These are phyloP conservation scores for Pachyramphus minor DNA, from an alignment of 2,113 vertebrate genomes.

Conservation along the genomic window DNA sequence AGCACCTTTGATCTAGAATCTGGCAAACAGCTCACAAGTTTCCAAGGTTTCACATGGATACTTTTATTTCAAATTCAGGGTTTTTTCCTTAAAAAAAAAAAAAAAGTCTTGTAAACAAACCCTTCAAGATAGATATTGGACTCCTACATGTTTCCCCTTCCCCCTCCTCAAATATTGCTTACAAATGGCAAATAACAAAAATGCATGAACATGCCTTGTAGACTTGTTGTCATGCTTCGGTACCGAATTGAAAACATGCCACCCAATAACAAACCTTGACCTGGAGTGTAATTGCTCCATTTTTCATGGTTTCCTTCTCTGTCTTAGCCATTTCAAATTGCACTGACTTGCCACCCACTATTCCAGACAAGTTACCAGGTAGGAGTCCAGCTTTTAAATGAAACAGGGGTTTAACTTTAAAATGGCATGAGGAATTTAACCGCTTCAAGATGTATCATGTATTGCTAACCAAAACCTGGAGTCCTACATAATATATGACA, in stretches of 20 bases:
- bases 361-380: slow-evolving; percentile 23
- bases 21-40: slow-evolving; percentile 13
- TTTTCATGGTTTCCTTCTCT: slow-evolving; percentile 56
- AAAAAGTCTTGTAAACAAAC: not conserved
- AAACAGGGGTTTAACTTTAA: not conserved
- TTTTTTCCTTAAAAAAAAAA: not conserved
- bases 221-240: slow-evolving; percentile 11
- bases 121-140: not conserved
- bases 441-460: slow-evolving; percentile 4
- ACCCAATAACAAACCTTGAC: slow-evolving; percentile 58
- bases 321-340: slow-evolving; percentile 35
- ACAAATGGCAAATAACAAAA: slow-evolving; percentile 10
- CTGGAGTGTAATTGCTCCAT: slow-evolving; percentile 43
- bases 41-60: not conserved
- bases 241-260: slow-evolving; percentile 57
- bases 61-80: not conserved
- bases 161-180: not conserved
- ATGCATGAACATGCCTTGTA: not conserved
- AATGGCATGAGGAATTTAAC: not conserved
- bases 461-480: slow-evolving; percentile 35
- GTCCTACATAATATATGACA: slow-evolving; percentile 63
- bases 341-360: slow-evolving; percentile 29
- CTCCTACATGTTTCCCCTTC: not conserved
- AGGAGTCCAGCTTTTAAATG: slow-evolving; percentile 19
- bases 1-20: slow-evolving; percentile 32